phyloP scores from a whole-genome alignment of 2,113 vertebrate genomes.

The Catharus minimus region DNA sequence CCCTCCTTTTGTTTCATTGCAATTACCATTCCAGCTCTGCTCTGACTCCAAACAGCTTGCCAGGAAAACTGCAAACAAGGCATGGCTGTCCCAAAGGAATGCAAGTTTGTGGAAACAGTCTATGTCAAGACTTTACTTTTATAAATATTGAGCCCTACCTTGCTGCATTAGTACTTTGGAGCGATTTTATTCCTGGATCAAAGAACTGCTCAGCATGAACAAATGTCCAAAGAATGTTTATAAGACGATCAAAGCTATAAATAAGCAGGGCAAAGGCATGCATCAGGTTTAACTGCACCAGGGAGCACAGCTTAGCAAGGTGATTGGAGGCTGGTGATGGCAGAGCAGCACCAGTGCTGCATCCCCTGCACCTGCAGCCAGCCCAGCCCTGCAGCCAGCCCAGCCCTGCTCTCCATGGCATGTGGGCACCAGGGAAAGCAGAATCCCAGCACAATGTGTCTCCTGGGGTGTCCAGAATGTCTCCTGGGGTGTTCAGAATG shows the following conservation, averaged over 20 bases:
- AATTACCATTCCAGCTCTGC: background rate
- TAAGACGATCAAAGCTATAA: slow-evolving; percentile 33
- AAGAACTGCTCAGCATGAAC: slow-evolving; percentile 25
- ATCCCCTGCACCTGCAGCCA: background rate
- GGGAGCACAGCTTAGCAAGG: background rate
- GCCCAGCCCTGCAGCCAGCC: background rate
- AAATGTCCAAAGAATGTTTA: slow-evolving; percentile 39
- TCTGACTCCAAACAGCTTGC: background rate
- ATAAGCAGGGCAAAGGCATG: background rate
- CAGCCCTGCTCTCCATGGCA: background rate
- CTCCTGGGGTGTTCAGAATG: no score
- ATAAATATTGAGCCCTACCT: slow-evolving; percentile 2
- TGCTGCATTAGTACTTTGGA: slow-evolving; percentile 1
- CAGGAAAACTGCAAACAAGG: slow-evolving; percentile 8
- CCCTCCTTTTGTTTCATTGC: background rate
- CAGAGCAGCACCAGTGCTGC: background rate
- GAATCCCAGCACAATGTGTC: background rate
- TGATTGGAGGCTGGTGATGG: background rate
- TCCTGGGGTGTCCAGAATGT: no score
- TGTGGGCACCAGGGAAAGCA: background rate
- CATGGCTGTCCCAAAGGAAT: background rate
- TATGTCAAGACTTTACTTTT: slow-evolving; percentile 23
- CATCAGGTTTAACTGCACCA: background rate
- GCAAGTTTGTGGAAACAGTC: background rate
- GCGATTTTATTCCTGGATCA: slow-evolving; percentile 25